Conservation (phyloP, 2,113 vertebrate genomes). For the Pteropus alecto region DNA sequence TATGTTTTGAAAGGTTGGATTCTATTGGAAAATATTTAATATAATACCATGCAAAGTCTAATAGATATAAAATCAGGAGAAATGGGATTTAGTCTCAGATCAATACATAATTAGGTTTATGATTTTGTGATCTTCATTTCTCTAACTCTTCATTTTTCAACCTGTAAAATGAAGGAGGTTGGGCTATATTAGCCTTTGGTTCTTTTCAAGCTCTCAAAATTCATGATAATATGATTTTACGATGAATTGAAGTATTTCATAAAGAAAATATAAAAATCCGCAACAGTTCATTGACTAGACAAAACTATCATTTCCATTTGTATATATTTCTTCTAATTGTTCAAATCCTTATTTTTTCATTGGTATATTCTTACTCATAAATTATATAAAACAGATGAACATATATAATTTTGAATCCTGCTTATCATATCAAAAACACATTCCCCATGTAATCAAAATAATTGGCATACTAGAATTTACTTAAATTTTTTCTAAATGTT, state of each 20-base stretch:
- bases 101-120: neutral
- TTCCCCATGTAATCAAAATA: neutral
- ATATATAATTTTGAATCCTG: neutral
- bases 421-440: neutral
- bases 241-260: neutral
- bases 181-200: neutral
- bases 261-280: neutral
- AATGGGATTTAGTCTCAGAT: neutral
- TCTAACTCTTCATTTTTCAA: neutral
- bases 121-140: neutral
- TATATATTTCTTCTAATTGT: neutral
- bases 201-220: neutral
- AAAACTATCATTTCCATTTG: neutral
- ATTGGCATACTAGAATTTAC: neutral
- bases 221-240: neutral
- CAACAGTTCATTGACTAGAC: neutral
- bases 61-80: neutral
- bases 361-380: neutral
- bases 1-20: neutral
- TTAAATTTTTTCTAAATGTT: conserved; percentile 8
- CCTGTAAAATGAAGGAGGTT: neutral
- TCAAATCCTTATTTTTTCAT: neutral
- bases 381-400: neutral
- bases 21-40: neutral
- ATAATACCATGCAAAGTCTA: neutral